A percentile compares a stretch with the other conserved stretches of the same genome.
phyloP scores from a whole-genome alignment of 2,797 vertebrate genomes.

The Mus caroli region DNA sequence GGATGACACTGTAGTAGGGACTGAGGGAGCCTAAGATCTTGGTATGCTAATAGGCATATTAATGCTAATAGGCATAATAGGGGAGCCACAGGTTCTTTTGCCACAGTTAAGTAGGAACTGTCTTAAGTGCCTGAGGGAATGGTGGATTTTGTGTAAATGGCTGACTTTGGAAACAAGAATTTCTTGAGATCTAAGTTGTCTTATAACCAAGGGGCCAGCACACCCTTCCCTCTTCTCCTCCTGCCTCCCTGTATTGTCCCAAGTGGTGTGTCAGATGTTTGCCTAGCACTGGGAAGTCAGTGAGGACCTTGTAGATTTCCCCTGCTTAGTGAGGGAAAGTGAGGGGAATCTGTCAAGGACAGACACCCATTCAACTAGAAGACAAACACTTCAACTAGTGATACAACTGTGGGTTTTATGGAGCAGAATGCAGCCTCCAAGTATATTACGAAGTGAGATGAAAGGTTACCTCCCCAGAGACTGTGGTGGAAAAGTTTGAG shows the following conservation, averaged over 20 bases:
- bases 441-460: background rate
- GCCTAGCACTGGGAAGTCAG: background rate
- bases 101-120: background rate
- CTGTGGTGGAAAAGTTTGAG: background rate
- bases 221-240: background rate
- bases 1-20: background rate
- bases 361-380: conserved; percentile 2
- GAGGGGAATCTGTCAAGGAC: background rate
- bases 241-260: background rate
- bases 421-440: background rate
- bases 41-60: background rate
- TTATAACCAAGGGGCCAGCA: accelerated
- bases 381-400: conserved; percentile 21
- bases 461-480: background rate
- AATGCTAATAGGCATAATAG: background rate
- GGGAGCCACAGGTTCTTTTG: background rate
- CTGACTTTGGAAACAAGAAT: background rate
- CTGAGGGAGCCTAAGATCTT: background rate
- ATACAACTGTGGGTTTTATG: background rate
- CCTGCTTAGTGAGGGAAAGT: background rate
- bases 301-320: background rate
- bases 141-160: background rate
- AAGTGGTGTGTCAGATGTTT: background rate
- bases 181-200: background rate
- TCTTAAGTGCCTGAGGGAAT: background rate